Evolutionary conservation across 2,888 invertebrate species (phyloP).

Genomic region (Philereme transversata): DNA sequence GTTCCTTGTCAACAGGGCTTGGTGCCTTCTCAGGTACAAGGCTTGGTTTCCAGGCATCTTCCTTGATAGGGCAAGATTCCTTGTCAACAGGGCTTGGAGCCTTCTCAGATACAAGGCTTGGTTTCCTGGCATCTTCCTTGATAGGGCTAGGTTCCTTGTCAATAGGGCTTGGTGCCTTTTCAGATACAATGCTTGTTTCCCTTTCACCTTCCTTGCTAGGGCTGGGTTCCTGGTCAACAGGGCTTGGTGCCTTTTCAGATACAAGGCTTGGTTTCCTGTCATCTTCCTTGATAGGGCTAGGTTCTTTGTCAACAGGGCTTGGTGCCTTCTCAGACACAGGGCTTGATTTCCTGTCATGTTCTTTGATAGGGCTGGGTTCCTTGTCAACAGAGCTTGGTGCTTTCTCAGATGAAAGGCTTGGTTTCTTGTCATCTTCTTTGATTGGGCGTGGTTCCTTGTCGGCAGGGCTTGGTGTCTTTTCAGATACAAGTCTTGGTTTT

Average conservation of each 20-base stretch:
- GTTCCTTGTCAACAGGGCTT: not conserved
- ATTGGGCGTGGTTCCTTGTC: too few species aligned
- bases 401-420: too few species aligned
- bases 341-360: too few species aligned
- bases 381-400: too few species aligned
- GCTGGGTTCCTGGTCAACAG: not conserved
- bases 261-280: not conserved
- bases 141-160: too few species aligned
- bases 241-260: slow-evolving; percentile 1
- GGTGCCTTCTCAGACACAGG: too few species aligned
- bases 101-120: not conserved
- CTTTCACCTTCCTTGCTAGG: slow-evolving; percentile 2
- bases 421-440: too few species aligned
- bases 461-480: too few species aligned
- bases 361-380: too few species aligned
- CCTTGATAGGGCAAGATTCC: not conserved
- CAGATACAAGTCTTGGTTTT: not conserved
- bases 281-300: not conserved
- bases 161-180: not conserved
- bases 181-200: slow-evolving; percentile 5
- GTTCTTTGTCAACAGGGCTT: too few species aligned
- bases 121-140: not conserved
- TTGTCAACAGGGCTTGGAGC: not conserved
- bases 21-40: slow-evolving; percentile 10
- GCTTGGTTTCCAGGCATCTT: slow-evolving; percentile 4